These are phyloP conservation scores for Hylia prasina DNA, from an alignment of 2,113 vertebrate species.

Conservation along the genomic window DNA sequence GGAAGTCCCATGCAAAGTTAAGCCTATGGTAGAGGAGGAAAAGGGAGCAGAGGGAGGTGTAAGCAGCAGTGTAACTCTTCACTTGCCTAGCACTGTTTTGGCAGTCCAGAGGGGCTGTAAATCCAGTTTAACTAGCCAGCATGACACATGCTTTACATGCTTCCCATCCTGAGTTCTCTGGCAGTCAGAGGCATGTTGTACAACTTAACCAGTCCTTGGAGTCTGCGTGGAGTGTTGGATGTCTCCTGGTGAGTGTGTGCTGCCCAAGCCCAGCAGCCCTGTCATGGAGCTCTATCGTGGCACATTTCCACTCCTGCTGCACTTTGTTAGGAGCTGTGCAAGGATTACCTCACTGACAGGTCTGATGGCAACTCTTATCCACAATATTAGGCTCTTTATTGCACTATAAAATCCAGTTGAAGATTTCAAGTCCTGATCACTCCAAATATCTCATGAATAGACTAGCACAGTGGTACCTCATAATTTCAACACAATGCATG, in stretches of 20 bases:
- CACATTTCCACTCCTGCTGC: not conserved
- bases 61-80: not conserved
- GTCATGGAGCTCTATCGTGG: not conserved
- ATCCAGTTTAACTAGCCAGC: not conserved
- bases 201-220: not conserved
- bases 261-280: not conserved
- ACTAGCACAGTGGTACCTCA: not conserved
- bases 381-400: not conserved
- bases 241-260: not conserved
- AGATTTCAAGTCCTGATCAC: not conserved
- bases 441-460: not conserved
- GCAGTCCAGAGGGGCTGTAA: not conserved
- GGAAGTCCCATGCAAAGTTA: not conserved
- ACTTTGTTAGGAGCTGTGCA: not conserved
- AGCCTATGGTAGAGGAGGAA: not conserved
- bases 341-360: not conserved
- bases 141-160: not conserved
- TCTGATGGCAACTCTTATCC: not conserved
- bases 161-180: not conserved
- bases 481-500: not conserved
- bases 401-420: not conserved
- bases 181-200: not conserved
- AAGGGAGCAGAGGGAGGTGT: not conserved
- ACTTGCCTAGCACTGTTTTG: not conserved
- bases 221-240: not conserved